Conservation (phyloP, 1,140 invertebrate species). For the Zaprionus kolodkinae region DNA sequence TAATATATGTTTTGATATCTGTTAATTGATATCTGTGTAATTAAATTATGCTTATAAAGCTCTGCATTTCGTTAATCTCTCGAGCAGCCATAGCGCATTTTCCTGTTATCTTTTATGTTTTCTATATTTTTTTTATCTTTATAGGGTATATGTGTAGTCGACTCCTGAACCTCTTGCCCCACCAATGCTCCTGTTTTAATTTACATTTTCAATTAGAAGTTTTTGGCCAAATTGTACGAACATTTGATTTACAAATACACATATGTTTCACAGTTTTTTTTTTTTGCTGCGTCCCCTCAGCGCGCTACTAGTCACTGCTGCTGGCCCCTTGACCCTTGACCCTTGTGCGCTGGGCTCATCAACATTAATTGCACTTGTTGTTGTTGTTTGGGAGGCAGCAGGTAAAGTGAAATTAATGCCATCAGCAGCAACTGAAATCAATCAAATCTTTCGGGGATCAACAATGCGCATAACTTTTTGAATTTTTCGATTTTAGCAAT, state of each 20-base stretch:
- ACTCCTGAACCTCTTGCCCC: neutral
- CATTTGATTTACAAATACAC: constrained; percentile 53
- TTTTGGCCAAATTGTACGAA: constrained; percentile 36
- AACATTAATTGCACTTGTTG: constrained; percentile 8
- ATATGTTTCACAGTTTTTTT: constrained; percentile 14
- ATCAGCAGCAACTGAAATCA: constrained; percentile 3
- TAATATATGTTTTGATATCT: no score
- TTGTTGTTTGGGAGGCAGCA: neutral
- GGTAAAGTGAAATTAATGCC: constrained; percentile 15
- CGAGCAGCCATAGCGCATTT: no score
- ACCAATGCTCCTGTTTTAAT: constrained; percentile 41
- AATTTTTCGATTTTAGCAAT: neutral
- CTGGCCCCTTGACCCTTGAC: neutral
- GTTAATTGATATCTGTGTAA: no score
- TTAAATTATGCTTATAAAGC: no score
- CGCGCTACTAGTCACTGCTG: no score
- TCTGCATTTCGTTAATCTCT: no score
- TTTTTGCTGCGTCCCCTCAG: neutral
- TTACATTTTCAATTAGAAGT: constrained; percentile 62
- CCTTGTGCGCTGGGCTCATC: constrained; percentile 6
- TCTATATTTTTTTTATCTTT: neutral
- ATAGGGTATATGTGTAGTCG: constrained; percentile 10
- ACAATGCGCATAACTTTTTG: neutral
- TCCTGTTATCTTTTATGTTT: no score
- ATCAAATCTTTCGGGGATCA: constrained; percentile 20